phyloP scores from a whole-genome alignment of 1,140 invertebrate species.

The Glossosoma conforme region DNA sequence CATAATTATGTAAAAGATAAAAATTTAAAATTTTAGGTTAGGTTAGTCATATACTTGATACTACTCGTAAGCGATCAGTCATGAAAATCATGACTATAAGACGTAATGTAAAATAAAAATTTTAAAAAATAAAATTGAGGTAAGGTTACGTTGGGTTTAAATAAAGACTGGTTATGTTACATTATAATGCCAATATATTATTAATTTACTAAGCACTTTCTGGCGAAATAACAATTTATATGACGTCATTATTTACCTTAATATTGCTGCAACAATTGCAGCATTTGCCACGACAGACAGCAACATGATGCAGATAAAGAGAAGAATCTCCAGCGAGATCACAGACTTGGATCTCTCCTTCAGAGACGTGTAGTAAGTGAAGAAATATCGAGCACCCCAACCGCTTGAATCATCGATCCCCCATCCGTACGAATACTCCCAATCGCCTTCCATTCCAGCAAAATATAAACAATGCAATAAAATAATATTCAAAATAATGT shows the following conservation, averaged over 20 bases:
- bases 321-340: conserved; percentile 3
- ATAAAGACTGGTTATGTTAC: no score
- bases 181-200: no score
- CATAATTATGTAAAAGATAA: no score
- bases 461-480: not conserved
- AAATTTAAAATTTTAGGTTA: no score
- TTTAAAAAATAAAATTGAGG: no score
- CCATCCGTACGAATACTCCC: conserved; percentile 22
- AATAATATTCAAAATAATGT: no score
- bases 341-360: conserved; percentile 35
- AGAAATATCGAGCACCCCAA: conserved; percentile 49
- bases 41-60: no score
- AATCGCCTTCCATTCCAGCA: not conserved
- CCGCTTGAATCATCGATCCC: conserved; percentile 36
- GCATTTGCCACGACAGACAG: conserved; percentile 21
- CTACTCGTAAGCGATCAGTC: no score
- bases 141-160: no score
- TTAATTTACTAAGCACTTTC: no score
- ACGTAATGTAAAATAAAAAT: no score
- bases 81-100: no score
- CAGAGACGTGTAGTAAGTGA: conserved; percentile 52
- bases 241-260: conserved; percentile 16
- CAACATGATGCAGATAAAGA: conserved; percentile 17
- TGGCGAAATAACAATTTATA: conserved; percentile 3
- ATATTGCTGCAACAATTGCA: conserved; percentile 15